phyloP scores from a whole-genome alignment of 2,113 vertebrate genomes.

The Paratilapia polleni region DNA sequence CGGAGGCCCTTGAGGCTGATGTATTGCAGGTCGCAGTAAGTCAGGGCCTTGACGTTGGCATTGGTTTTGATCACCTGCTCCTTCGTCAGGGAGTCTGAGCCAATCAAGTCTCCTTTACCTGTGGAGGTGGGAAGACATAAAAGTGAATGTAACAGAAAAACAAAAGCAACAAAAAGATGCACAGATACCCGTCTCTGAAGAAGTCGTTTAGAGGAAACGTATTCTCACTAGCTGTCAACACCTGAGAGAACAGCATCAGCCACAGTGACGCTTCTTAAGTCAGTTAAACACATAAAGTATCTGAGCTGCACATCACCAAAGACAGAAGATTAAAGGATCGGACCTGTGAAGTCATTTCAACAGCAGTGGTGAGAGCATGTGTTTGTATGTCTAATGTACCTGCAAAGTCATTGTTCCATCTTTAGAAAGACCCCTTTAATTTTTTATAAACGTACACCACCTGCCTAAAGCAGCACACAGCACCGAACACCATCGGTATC shows the following conservation, averaged over 20 bases:
- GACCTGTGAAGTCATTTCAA: neutral
- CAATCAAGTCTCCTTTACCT: conserved; percentile 87
- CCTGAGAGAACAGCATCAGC: neutral
- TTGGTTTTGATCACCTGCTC: conserved; percentile 88
- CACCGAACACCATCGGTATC: too few relatives aligned
- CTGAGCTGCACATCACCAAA: neutral
- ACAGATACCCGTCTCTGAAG: neutral
- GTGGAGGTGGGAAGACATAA: neutral
- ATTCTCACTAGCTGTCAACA: neutral
- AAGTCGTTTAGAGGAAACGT: neutral
- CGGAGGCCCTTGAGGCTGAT: conserved; percentile 85
- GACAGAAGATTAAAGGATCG: neutral
- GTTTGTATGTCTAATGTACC: neutral
- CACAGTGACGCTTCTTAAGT: neutral
- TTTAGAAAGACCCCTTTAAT: neutral
- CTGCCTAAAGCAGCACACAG: neutral
- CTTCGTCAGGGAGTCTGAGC: conserved; percentile 83
- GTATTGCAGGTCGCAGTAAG: conserved; percentile 88
- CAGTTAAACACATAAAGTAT: neutral
- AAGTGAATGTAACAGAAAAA: neutral
- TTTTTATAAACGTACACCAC: neutral
- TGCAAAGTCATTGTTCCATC: neutral
- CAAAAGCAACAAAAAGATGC: neutral
- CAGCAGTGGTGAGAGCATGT: neutral
- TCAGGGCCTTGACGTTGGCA: conserved; percentile 85